Base-by-base conservation (phyloP, 92 coral and sea anemone species). In the Nematostella vectensis region DNA sequence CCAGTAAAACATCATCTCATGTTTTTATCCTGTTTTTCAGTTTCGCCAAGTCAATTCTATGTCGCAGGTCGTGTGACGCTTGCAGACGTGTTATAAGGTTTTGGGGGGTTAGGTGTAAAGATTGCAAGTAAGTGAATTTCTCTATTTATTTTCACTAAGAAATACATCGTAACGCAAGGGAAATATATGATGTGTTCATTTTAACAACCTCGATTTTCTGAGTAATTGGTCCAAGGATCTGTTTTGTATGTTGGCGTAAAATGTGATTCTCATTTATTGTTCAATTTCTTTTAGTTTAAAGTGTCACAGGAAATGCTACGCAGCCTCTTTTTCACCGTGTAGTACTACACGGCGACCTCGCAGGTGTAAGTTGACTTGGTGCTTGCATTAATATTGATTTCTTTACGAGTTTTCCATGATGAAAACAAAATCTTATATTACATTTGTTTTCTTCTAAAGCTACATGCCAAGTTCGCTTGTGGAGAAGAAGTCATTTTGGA, bases 301-400 rank as follows among this genome's bases (percentile, higher is more conserved):
- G 60, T 89, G 81, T 70, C 97, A 89, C 76, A 74, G 80, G 67
- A 78, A 82, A 31, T 89, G 97, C 50, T 89, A 89, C 22, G 54
- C 57, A 2, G 33, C 49, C 3, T 67, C 31, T 2, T 53, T 62
- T 9, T n/a, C n/a, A n/a, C n/a, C n/a, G n/a, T n/a, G n/a, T n/a
- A 65, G 55, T 50, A 63, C 30, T 55, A 37, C 24, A 81, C 67
- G 68, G 65, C 31, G 59, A 69, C 73, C n/a, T n/a, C n/a, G n/a
- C n/a, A n/a, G n/a, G n/a, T n/a, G n/a, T n/a, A n/a, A n/a, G n/a
- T n/a, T n/a, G n/a, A n/a, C n/a, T n/a, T n/a, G n/a, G n/a, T n/a
- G n/a, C n/a, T n/a, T n/a, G n/a, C n/a, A n/a, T 44, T 36, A 3
- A 27, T 20, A 52, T 16, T 37, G 36, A 25, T 21, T 58, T 25